Conservation (phyloP, 2,113 vertebrate genomes). For the Tenebrosternarchus preto region DNA sequence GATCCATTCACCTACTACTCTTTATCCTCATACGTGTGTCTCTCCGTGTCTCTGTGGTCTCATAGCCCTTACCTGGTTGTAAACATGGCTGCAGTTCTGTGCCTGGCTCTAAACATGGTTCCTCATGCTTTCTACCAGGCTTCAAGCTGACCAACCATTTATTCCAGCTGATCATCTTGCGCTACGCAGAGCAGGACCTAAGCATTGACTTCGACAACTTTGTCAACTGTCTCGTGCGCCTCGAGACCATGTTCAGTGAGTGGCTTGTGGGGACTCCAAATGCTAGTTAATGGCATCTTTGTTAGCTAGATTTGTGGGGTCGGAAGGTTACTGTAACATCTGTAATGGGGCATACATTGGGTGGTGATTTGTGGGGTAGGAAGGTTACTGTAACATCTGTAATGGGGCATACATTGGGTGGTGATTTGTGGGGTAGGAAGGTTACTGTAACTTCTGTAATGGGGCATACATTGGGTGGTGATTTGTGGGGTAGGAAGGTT, state of each 20-base stretch:
- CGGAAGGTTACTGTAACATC: no score
- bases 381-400: no score
- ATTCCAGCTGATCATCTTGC: slow-evolving; percentile 89
- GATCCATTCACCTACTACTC: neutral
- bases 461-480: no score
- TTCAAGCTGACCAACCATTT: slow-evolving; percentile 86
- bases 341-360: no score
- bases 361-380: no score
- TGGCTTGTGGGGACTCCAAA: slow-evolving; percentile 22
- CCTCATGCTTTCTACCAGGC: slow-evolving; percentile 62
- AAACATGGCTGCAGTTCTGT: neutral
- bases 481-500: no score
- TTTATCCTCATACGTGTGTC: no score
- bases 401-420: no score
- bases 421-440: no score
- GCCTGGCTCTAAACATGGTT: neutral
- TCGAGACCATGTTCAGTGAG: slow-evolving; percentile 97
- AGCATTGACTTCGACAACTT: slow-evolving; percentile 90
- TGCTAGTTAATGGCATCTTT: no score
- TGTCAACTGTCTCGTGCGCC: slow-evolving; percentile 86
- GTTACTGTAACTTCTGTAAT: no score
- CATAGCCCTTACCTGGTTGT: neutral
- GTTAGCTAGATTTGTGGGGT: no score
- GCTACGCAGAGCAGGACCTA: slow-evolving; percentile 87
- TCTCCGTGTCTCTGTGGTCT: neutral